Base-by-base conservation (phyloP, 1,140 invertebrate species). In the Cataglyphis hispanica region DNA sequence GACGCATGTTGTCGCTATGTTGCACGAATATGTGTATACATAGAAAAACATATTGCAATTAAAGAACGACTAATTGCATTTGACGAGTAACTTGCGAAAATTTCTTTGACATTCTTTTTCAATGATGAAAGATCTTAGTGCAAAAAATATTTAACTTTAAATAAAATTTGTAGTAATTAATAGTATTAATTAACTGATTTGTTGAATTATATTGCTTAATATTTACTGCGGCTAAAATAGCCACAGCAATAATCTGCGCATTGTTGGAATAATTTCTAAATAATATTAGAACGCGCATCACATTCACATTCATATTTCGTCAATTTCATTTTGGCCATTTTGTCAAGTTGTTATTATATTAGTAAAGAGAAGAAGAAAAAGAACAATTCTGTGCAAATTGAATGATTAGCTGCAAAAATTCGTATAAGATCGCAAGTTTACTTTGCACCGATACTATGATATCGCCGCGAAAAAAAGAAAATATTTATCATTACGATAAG, bases 1-100 rank as follows among this genome's bases (percentile, higher is more conserved):
- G 77, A 46, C 13, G 89, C 86, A 80, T 89, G 78, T 84, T 83
- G 88, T 91, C 87, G 88, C n/a, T n/a, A n/a, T n/a, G n/a, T n/a
- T n/a, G n/a, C 53, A 87, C 85, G 58, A 53, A 22, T 37, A 31
- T 31, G 16, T 31, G 34, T 8, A n/a, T 77, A 7, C 10, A n/a
- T 22, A 7, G 5, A 19, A 70, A 10, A 25, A 25, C 31, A 25
- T 25, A n/a, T 74, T 61, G 58, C 7, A 34, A 13, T 13, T 74
- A 46, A 72, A 83, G 13, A 81, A 72, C 11, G 6, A 10, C n/a
- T 11, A 25, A 37, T 69, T 70, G n/a, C 37, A 10, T 34, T 5
- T 11, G 37, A 43, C 2, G 2, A 43, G 16, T 63, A 50, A 31
- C 1, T 10, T 19, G 19, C 1, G 16, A 80, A 56, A 67, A 53